Percentiles rank a stretch among this genome's conserved stretches.
Evolutionary conservation across 64 coral and sea anemone genomes (phyloP).

Genomic region (Porites australiensis): DNA sequence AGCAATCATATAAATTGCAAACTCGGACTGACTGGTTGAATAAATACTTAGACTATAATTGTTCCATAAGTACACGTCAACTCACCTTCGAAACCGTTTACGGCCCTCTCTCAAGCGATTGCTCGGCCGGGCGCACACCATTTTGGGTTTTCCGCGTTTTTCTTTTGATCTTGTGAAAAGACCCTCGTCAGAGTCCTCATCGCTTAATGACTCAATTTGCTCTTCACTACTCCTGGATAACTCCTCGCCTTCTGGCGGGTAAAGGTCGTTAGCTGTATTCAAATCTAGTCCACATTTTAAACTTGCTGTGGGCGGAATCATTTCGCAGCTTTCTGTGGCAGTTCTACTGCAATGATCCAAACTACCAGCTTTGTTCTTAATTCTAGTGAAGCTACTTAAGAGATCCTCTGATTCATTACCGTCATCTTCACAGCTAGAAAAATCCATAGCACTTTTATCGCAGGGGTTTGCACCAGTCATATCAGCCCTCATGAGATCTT

Average conservation of each 20-base stretch:
- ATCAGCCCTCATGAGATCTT: background rate
- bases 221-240: background rate
- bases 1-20: no score
- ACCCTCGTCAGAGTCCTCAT: background rate
- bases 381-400: background rate
- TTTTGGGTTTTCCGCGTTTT: background rate
- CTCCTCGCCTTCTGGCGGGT: background rate
- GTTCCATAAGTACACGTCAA: no score
- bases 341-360: background rate
- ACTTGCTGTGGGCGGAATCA: background rate
- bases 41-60: no score
- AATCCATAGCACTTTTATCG: background rate
- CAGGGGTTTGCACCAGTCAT: background rate
- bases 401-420: background rate
- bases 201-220: background rate
- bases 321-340: background rate
- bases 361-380: constrained; percentile 10
- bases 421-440: background rate
- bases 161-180: background rate
- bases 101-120: background rate
- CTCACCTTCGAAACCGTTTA: background rate
- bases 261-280: background rate
- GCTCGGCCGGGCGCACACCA: background rate
- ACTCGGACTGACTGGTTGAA: no score
- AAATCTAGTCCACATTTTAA: background rate